Evolutionary conservation across 1,140 invertebrate species (phyloP), one percentile per base, ranked within the genome.

Genomic region (Telenomus remus): DNA sequence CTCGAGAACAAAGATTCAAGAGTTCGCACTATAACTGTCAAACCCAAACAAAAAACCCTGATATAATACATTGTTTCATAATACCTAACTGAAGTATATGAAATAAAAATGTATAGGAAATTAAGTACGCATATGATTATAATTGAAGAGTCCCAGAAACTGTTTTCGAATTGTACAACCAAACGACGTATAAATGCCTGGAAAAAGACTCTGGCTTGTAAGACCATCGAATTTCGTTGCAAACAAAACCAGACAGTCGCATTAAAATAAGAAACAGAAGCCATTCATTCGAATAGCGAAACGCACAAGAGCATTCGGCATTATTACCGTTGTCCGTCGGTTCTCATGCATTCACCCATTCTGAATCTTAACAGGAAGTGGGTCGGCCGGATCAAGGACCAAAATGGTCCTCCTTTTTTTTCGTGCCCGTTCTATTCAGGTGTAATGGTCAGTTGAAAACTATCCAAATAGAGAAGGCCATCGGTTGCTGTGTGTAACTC

Each of bases 401-500:
- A 78, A 56, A 65, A 74, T 74, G 80, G 80, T 73, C 65, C n/a
- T n/a, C n/a, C 79, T 79, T 84, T 85, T 83, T 68, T 77, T 82
- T 84, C 82, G 79, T 70, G 64, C 60, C 33, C 53, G 63, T 60
- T 74, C 80, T 71, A 86, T 87, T 87, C 85, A 86, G 84, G 84
- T 87, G 86, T 86, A 87, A 87, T 87, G 85, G 85, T 87, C 85
- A 87, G 85, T 85, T 86, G 82, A 87, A 84, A 80, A 84, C 85
- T 83, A 84, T 85, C 85, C 80, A 84, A 86, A 85, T 79, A 86
- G 55, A 78, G 65, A 65, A n/a, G 76, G 78, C 76, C 72, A 80
- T 53, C 77, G 78, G 75, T 74, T 49, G 70, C 27, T 59, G 48
- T 47, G 71, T 46, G 6, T 49, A 61, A 13, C 66, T 68, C 66